Conservation (phyloP, 2,888 invertebrate species). For the Dysmachus trigonus region DNA sequence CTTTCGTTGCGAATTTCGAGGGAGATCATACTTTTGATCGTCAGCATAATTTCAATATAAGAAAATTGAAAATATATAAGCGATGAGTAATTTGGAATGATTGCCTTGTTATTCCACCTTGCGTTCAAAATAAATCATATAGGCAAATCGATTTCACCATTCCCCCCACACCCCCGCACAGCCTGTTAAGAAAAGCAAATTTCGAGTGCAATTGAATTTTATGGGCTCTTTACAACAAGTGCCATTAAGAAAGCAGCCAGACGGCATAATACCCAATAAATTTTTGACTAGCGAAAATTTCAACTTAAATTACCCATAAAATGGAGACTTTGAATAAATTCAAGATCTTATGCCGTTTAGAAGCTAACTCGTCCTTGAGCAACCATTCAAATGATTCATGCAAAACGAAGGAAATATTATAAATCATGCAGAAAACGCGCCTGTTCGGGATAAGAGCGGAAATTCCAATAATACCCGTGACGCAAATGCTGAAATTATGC, state of each 20-base stretch:
- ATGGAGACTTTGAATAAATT: constrained; percentile 19
- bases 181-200: background rate
- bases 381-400: background rate
- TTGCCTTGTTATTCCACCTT: background rate
- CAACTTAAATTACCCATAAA: constrained; percentile 16
- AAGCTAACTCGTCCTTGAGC: background rate
- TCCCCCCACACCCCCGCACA: background rate
- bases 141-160: background rate
- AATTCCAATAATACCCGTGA: background rate
- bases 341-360: background rate
- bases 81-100: background rate
- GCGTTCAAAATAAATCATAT: background rate
- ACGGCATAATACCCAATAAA: constrained; percentile 2
- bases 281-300: background rate
- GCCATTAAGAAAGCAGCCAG: background rate
- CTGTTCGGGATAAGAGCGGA: background rate
- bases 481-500: background rate
- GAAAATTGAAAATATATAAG: background rate
- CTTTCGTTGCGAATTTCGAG: background rate
- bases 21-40: background rate
- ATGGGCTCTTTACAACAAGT: background rate
- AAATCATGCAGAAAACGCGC: background rate
- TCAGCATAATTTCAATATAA: background rate
- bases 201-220: constrained; percentile 9
- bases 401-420: constrained; percentile 2